Conservation (phyloP, 1,140 invertebrate species). For the Augochlora pura region DNA sequence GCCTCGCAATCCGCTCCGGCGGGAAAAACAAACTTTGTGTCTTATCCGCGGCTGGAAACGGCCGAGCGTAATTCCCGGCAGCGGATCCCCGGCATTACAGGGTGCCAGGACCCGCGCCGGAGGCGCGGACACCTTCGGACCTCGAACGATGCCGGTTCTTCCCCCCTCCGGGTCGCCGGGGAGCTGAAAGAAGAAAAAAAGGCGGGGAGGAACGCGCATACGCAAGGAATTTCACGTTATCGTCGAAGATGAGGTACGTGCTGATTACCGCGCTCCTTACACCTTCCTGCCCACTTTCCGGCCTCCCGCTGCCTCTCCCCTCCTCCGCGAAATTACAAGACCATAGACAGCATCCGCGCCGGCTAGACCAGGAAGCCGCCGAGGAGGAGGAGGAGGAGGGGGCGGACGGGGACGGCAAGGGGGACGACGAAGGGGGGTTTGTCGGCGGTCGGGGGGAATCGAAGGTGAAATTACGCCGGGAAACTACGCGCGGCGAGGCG, state of each 20-base stretch:
- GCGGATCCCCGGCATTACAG: not conserved
- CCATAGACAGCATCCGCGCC: not conserved
- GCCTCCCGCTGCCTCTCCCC: not conserved
- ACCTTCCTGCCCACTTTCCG: constrained; percentile 20
- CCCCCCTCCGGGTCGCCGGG: too few species aligned
- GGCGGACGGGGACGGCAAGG: not conserved
- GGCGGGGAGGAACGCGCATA: not conserved
- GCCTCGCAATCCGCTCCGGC: not conserved
- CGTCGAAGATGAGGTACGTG: constrained; percentile 57
- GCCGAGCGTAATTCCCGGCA: not conserved
- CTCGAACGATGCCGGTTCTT: not conserved
- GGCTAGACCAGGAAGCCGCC: not conserved
- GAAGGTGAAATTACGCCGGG: constrained; percentile 58
- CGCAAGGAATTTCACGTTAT: constrained; percentile 56
- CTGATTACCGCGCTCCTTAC: constrained; percentile 47
- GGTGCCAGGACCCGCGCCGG: not conserved
- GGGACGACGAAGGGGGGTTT: not conserved
- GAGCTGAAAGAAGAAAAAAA: not conserved
- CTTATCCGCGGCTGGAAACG: not conserved
- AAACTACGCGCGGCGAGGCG: constrained; percentile 19
- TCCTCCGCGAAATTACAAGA: constrained; percentile 53
- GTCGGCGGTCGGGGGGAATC: constrained; percentile 28
- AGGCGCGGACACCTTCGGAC: not conserved
- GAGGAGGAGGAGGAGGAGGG: too few species aligned
- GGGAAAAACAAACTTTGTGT: not conserved